Base-by-base conservation (phyloP, 2,888 invertebrate genomes). In the Aspidiotus destructor region DNA sequence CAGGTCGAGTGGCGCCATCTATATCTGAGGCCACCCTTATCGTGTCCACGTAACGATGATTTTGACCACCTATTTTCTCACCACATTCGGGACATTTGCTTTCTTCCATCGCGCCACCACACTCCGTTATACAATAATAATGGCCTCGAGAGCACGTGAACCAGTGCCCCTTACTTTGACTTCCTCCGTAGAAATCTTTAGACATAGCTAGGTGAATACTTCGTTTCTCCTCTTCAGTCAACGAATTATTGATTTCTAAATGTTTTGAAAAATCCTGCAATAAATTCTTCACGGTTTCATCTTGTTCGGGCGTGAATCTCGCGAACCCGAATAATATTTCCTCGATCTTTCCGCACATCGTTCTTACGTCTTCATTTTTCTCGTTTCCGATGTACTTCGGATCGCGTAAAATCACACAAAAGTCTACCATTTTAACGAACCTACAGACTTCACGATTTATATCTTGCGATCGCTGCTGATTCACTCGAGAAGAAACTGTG, bases 61-160 rank as follows among this genome's bases (percentile, higher is more conserved):
- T 71, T 0, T 17, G 17, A 7, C 83, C 83, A 8, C 86, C 86
- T 70, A 87, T 82, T 0, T 7, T 0, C 0, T 74, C 81, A 0
- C 79, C 78, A 74, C 86, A 87, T 70, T 85, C 85, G 0, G 76
- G 75, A 74, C 87, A 87, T 55, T 67, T 77, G 1, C 79, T 73
- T 55, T 74, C 73, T 73, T 78, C 71, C 79, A 78, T 83, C 0
- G 87, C 86, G 7, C 85, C 85, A 7, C 87, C 87, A 74, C 87
- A 87, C 2, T 85, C 83, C 0, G 79, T 82, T 70, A 87, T 86
- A 44, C 80, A 81, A 75, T 87, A 87, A 52, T 79, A 75, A 75
- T 87, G 87, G 0, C 85, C 86, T 72, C 86, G 86, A 0, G 83
- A 83, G 76, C 88, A 88, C 75, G 84, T 84, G 76, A 79, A 87